A percentile compares a stretch with the other conserved stretches of the same genome.
phyloP scores from a whole-genome alignment of 92 coral and sea anemone species.

The Phenganax subtilis region DNA sequence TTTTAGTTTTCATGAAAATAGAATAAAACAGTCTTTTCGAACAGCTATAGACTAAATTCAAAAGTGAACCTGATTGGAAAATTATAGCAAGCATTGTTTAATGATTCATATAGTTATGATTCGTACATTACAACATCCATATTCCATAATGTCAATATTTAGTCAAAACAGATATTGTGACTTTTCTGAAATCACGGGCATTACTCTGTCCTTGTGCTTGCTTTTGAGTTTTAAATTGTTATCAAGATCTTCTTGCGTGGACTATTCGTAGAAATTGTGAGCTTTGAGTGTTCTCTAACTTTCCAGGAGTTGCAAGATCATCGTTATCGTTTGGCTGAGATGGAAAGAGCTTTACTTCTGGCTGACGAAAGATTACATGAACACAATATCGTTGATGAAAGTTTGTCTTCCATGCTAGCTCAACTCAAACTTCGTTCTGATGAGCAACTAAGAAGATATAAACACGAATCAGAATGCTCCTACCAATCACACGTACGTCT shows the following conservation, averaged over 20 bases:
- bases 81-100: too few relatives aligned
- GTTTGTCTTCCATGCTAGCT: constrained; percentile 88
- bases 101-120: too few relatives aligned
- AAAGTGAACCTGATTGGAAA: too few relatives aligned
- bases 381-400: constrained; percentile 93
- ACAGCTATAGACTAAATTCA: too few relatives aligned
- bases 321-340: constrained; percentile 77
- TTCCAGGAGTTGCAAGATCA: constrained; percentile 76
- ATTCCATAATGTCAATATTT: too few relatives aligned
- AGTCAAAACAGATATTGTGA: too few relatives aligned
- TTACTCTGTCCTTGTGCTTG: not conserved
- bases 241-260: too few relatives aligned
- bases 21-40: too few relatives aligned
- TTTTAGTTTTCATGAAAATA: too few relatives aligned
- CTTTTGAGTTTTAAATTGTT: not conserved
- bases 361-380: constrained; percentile 93
- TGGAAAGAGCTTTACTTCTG: constrained; percentile 68
- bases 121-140: too few relatives aligned
- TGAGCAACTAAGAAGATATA: constrained; percentile 78
- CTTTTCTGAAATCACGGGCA: not conserved
- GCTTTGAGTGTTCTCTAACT: not conserved
- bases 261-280: not conserved
- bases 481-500: constrained; percentile 75
- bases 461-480: constrained; percentile 84
- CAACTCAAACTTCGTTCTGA: constrained; percentile 81